Conservation (phyloP, 53 echinoderm and acorn worm genomes). For the Mesocentrotus franciscanus region DNA sequence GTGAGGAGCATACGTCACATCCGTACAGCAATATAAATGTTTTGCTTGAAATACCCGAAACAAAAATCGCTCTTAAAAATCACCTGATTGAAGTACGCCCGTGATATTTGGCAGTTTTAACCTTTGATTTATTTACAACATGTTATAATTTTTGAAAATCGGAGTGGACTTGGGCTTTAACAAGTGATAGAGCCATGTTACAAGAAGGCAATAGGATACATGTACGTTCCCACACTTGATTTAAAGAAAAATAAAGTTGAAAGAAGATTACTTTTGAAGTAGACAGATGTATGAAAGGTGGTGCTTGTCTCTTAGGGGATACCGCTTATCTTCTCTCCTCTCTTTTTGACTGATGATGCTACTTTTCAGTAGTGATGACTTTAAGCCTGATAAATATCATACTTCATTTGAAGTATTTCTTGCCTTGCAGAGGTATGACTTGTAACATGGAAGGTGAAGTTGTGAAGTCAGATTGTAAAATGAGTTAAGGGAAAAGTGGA, state of each 20-base stretch:
- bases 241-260: neutral
- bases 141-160: no score
- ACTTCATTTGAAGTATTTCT: neutral
- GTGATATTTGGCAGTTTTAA: no score
- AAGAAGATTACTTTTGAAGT: neutral
- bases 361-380: constrained; percentile 27
- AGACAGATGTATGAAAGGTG: neutral
- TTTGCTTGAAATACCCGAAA: no score
- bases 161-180: no score
- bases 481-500: neutral
- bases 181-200: neutral
- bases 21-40: no score
- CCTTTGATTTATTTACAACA: no score
- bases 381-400: neutral
- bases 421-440: neutral
- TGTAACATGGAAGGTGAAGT: constrained; percentile 4
- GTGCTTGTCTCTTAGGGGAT: neutral
- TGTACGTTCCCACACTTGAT: neutral
- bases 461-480: neutral
- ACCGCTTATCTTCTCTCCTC: neutral
- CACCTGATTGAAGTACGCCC: no score
- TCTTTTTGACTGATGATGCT: constrained; percentile 26
- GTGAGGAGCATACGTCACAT: no score
- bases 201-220: neutral
- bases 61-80: no score